Base-by-base conservation (phyloP, 2,888 invertebrate genomes). In the Artemia sp. region DNA sequence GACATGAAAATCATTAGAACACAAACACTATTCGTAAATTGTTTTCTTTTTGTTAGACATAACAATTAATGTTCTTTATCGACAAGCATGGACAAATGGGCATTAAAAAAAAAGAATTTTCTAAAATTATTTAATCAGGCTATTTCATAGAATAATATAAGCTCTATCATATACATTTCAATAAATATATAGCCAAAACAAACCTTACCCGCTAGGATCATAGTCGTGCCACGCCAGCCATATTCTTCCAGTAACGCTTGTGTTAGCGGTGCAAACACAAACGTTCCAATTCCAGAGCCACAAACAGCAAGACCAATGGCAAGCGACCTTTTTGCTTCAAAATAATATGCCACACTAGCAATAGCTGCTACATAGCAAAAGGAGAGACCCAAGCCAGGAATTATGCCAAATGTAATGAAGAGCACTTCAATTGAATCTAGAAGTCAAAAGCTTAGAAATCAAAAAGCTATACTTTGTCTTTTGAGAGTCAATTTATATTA, bases 311-410 rank as follows among this genome's bases (percentile, higher is more conserved):
- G 81, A 0, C 91, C 90, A 12, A 91, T 92, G 8, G 92, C 92
- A 72, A 91, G 83, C 0, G 90, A 89, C 71, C 90, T 82, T 76
- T 83, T 85, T 78, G 87, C 87, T 76, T 91, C 90, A 77, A 92
- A 92, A 78, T 91, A 92, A 77, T 90, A 91, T 1, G 91, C 90
- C 51, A 92, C 91, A 73, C 90, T 89, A 3, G 92, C 91, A 8
- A 92, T 90, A 1, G 91, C 90, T n/a, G 90, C 76, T 69, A 91
- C 90, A 78, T 90, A 92, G 77, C 90, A 90, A 71, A 91, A 81
- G 74, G 90, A 89, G 72, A 92, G 80, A 12, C 91, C 92, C 75
- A 90, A 88, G 2, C 92, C 91, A 53, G 90, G 86, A 75, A 90
- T 82, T 14, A 91, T 83, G 38, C 90, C 90, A 77, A 91, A 90